A percentile compares a stretch with the other conserved stretches of the same genome.
Conservation (phyloP, 2,888 invertebrate genomes). For the Acleris laterana region DNA sequence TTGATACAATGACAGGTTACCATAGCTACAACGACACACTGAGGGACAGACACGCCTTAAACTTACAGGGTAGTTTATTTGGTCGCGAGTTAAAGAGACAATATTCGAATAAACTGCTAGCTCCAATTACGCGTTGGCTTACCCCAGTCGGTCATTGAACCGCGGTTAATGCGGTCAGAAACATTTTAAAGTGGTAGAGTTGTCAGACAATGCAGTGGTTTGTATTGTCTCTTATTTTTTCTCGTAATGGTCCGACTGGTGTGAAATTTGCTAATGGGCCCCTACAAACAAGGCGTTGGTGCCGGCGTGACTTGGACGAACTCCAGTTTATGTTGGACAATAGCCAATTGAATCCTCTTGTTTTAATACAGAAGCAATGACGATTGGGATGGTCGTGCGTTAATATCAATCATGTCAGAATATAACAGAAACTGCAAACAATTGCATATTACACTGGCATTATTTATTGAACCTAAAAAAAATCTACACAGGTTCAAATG, state of each 20-base stretch:
- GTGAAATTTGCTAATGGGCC: slow-evolving; percentile 62
- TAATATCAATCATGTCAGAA: slow-evolving; percentile 39
- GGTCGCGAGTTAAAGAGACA: too few species aligned
- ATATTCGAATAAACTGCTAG: too few species aligned
- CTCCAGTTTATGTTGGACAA: slow-evolving; percentile 61
- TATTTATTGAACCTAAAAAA: too few species aligned
- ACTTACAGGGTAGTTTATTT: too few species aligned
- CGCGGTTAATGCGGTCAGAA: neutral
- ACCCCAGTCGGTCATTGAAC: neutral
- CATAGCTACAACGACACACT: too few species aligned
- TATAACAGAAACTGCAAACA: neutral
- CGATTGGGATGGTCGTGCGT: slow-evolving; percentile 50
- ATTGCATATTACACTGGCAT: neutral
- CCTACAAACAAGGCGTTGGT: slow-evolving; percentile 53
- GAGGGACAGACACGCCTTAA: too few species aligned
- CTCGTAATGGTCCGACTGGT: slow-evolving; percentile 39
- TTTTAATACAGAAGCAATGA: slow-evolving; percentile 55
- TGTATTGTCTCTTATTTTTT: slow-evolving; percentile 34
- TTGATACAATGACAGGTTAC: too few species aligned
- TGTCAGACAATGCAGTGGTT: neutral
- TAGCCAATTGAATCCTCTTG: slow-evolving; percentile 61
- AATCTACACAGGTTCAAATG: too few species aligned
- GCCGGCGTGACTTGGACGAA: slow-evolving; percentile 60
- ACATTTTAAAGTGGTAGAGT: neutral
- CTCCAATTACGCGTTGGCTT: too few species aligned